Base-by-base conservation (phyloP, 64 coral and sea anemone genomes). In the Stichodactyla mertensii region DNA sequence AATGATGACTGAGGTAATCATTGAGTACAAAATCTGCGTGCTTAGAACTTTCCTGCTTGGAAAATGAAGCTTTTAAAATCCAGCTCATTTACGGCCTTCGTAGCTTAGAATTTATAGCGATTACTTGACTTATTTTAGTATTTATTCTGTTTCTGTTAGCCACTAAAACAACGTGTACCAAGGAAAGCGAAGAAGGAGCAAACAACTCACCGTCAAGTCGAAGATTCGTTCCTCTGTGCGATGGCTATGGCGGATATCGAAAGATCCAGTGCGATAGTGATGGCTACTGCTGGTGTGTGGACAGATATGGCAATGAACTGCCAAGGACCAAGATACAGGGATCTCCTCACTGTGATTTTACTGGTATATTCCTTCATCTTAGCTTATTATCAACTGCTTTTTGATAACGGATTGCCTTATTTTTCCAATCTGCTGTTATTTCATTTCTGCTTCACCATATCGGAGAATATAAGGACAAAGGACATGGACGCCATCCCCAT, bases 271-370 rank as follows among this genome's bases (percentile, higher is more conserved):
- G 90, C 64, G 85, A 86, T 74, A 78, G 64, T 57, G 51, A 87
- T 64, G 90, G 90, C 52, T 86, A 91, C 79, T 91, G 90, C 26
- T 91, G 90, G 90, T 91, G 90, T 74, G 90, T 91, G n/a, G 90
- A 91, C 56, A 85, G 90, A 83, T 91, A 91, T 53, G 90, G 90
- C 16, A 91, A 91, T 71, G 90, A 91, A 60, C 59, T 91, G 51
- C 90, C 90, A 71, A 86, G 90, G 20, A 91, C 90, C 19, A 91
- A 91, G 55, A 77, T 64, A 20, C 86, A 83, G 55, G 90, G 90
- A 69, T 20, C 80, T 7, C 77, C 90, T 69, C 54, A 87, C 19
- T 91, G 90, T 82, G 26, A 81, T 20, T 52, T 53, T 4, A 81
- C 78, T n/a, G 78, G 78, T 81, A 81, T 18, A 31, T 4, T 31